Conservation (phyloP, 2,797 vertebrate species). For the Fistularia tabacaria region DNA sequence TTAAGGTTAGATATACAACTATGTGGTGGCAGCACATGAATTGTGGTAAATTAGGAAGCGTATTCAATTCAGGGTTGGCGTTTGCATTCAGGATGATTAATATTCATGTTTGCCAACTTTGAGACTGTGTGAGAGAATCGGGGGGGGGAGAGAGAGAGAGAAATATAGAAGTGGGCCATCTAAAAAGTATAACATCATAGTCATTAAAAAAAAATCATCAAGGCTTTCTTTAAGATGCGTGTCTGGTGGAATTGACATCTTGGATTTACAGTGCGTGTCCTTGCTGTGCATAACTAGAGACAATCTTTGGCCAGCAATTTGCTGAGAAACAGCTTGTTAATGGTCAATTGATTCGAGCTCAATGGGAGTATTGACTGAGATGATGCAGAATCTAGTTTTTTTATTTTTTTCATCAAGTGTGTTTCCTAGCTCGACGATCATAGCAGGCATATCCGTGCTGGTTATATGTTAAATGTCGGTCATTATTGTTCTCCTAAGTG, state of each 20-base stretch:
- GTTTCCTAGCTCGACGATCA: conserved; percentile 45
- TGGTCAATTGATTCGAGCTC: conserved; percentile 71
- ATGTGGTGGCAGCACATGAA: no score
- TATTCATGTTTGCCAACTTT: no score
- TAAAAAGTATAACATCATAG: no score
- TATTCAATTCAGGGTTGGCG: no score
- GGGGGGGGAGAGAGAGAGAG: no score
- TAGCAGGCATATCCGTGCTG: conserved; percentile 36
- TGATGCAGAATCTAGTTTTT: conserved; percentile 44
- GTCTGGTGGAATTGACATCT: conserved; percentile 30
- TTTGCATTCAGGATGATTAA: no score
- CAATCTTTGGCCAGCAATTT: conserved; percentile 33
- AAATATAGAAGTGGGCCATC: no score
- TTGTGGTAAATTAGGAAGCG: no score
- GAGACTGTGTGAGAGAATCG: no score
- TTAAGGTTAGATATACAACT: no score
- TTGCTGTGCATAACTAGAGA: conserved; percentile 31
- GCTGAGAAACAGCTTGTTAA: conserved; percentile 69
- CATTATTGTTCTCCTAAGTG: conserved; percentile 48
- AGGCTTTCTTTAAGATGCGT: conserved; percentile 14
- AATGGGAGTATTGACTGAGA: conserved; percentile 72
- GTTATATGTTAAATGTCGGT: conserved; percentile 66
- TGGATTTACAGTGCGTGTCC: conserved; percentile 27
- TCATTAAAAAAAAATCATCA: conserved; percentile 14
- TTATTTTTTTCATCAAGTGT: conserved; percentile 39